phyloP scores from a whole-genome alignment of 2,113 vertebrate genomes.

The Ifrita kowaldi region DNA sequence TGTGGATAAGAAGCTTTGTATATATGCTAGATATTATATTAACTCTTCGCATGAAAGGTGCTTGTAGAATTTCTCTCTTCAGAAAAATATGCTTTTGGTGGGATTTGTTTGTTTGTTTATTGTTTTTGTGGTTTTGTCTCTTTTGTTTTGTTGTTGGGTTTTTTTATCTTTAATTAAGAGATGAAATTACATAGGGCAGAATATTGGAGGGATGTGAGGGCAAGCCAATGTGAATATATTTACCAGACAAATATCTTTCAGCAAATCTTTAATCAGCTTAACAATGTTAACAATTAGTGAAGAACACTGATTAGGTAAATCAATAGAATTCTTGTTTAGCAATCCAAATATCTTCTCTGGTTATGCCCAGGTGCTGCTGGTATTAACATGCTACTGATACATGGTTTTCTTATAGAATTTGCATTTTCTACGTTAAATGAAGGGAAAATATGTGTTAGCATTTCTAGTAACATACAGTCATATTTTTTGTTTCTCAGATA shows the following conservation, averaged over 20 bases:
- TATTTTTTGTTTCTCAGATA: neutral
- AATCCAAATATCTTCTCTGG: neutral
- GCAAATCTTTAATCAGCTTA: neutral
- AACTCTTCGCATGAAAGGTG: neutral
- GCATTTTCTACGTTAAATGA: neutral
- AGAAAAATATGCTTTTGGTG: neutral
- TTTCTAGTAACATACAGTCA: neutral
- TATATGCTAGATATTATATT: neutral
- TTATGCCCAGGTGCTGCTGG: neutral
- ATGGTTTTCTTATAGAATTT: neutral
- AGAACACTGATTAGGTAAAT: neutral
- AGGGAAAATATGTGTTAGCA: neutral
- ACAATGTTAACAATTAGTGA: neutral
- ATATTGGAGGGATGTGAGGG: neutral
- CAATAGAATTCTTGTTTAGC: neutral
- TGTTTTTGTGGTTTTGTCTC: neutral
- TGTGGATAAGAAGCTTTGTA: neutral
- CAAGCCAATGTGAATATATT: neutral
- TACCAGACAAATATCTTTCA: neutral
- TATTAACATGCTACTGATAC: neutral
- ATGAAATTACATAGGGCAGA: accelerated
- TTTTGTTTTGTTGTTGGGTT: neutral
- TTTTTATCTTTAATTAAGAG: neutral
- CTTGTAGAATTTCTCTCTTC: neutral
- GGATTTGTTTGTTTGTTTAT: neutral